Evolutionary conservation across 2,888 invertebrate species (phyloP).

Genomic region (Trachelus stipa): DNA sequence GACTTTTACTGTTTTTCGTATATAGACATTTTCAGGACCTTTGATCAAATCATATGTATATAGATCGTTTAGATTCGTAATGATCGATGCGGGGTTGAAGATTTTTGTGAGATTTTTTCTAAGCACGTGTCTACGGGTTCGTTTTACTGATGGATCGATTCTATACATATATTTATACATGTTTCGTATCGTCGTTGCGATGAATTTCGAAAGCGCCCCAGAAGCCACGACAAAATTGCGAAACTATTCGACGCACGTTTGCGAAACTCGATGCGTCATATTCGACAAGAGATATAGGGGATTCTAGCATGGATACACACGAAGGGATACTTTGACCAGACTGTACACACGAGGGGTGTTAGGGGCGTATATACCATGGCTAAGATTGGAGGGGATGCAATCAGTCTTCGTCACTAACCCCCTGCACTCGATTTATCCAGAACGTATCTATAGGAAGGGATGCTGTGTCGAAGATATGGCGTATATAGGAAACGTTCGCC

Average conservation of each 20-base stretch:
- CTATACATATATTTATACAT: background rate
- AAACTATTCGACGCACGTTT: background rate
- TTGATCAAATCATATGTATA: background rate
- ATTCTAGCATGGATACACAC: background rate
- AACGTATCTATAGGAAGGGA: background rate
- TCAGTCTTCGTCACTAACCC: conserved; percentile 38
- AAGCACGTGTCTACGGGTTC: background rate
- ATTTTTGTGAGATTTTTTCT: background rate
- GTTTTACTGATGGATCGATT: background rate
- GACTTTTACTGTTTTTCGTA: background rate
- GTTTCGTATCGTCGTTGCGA: background rate
- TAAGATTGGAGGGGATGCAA: conserved; percentile 31
- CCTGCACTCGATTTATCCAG: conserved; percentile 29
- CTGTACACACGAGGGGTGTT: background rate
- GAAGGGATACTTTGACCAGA: background rate
- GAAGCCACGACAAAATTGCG: background rate
- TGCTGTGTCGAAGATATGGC: background rate
- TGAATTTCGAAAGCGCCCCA: conserved; percentile 9
- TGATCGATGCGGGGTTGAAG: background rate
- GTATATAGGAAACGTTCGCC: background rate
- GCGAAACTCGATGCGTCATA: background rate
- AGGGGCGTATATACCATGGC: background rate
- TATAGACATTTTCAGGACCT: background rate
- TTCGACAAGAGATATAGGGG: background rate
- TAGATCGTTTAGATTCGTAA: background rate